These are phyloP conservation scores for Bucorvus abyssinicus DNA, from an alignment of 2,797 vertebrate genomes.

Conservation along the genomic window DNA sequence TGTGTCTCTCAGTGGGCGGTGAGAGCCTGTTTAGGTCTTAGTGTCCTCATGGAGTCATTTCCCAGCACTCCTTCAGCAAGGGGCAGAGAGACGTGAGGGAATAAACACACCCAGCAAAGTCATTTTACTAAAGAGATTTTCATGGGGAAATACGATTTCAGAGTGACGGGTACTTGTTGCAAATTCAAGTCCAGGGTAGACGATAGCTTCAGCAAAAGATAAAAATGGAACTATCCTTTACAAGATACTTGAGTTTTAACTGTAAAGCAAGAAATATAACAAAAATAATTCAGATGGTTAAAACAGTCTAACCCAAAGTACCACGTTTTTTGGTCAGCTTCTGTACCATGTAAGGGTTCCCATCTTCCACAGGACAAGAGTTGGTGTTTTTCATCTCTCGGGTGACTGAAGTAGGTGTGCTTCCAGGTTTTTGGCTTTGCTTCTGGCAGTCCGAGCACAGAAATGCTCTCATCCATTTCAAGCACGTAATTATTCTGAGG, in stretches of 20 bases:
- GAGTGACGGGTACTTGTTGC: background rate
- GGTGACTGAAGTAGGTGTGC: background rate
- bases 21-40: background rate
- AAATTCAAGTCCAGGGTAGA: background rate
- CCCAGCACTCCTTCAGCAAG: background rate
- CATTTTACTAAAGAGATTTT: background rate
- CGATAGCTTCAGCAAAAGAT: background rate
- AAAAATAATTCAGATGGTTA: accelerated
- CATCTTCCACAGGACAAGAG: background rate
- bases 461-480: background rate
- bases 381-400: background rate
- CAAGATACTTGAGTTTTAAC: background rate
- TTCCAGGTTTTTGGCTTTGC: background rate
- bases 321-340: accelerated
- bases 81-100: background rate
- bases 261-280: background rate
- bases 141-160: background rate
- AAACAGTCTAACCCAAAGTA: background rate
- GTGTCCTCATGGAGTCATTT: background rate
- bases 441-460: background rate
- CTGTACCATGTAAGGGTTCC: accelerated
- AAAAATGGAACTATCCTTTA: background rate
- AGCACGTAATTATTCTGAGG: background rate
- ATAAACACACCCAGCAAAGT: background rate
- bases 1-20: background rate